Evolutionary conservation across 1,140 invertebrate species (phyloP).

Genomic region (Physella acuta): DNA sequence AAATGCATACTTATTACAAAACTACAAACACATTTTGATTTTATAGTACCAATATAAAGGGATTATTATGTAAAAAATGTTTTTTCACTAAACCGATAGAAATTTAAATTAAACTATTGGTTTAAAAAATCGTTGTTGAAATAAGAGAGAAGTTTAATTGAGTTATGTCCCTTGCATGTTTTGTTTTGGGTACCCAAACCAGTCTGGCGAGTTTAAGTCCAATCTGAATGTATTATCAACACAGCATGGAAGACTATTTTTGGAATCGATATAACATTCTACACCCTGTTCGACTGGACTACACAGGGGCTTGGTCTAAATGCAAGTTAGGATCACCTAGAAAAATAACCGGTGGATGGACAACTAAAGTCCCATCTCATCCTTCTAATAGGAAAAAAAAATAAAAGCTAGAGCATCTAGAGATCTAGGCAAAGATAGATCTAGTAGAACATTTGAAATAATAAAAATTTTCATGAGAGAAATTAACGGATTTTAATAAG

Average conservation of each 20-base stretch:
- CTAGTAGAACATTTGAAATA: neutral
- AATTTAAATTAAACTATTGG: too few relatives aligned
- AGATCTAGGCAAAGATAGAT: neutral
- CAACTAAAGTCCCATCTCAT: neutral
- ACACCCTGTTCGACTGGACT: conserved; percentile 21
- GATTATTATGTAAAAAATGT: too few relatives aligned
- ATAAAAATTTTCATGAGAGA: neutral
- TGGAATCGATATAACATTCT: conserved; percentile 12
- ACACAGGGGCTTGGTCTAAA: conserved; percentile 22
- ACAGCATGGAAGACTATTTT: conserved; percentile 29
- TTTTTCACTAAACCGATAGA: too few relatives aligned
- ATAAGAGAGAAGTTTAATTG: too few relatives aligned
- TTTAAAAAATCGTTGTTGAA: too few relatives aligned
- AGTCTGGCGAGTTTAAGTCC: conserved; percentile 21
- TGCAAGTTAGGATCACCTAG: neutral
- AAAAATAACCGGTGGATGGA: neutral
- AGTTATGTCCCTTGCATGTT: neutral
- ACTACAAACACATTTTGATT: too few relatives aligned
- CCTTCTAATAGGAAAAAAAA: neutral
- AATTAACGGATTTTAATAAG: neutral
- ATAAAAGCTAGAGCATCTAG: neutral
- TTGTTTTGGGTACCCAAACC: conserved; percentile 22
- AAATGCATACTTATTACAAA: too few relatives aligned
- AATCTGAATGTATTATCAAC: neutral
- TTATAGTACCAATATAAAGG: too few relatives aligned